Conservation (phyloP, 2,888 invertebrate genomes). For the Acleris holmiana region DNA sequence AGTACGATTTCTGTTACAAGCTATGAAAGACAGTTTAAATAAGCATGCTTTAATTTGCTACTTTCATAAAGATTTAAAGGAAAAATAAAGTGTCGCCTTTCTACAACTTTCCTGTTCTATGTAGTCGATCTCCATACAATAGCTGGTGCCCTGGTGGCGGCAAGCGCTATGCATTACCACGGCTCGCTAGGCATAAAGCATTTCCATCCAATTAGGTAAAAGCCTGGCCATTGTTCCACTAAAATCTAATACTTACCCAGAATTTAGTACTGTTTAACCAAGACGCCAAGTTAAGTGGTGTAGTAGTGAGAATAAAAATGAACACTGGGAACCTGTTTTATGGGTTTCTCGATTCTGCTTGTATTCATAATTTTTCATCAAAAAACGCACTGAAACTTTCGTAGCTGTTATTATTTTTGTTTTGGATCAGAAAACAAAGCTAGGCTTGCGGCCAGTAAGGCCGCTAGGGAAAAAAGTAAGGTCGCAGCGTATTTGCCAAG, state of each 20-base stretch:
- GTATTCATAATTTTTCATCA: too few species aligned
- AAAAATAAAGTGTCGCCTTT: constrained; percentile 1
- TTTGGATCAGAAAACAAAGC: too few species aligned
- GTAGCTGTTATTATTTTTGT: too few species aligned
- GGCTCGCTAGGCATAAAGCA: constrained; percentile 22
- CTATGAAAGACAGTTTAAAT: too few species aligned
- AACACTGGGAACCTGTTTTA: too few species aligned
- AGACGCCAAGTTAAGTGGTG: neutral
- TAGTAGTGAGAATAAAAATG: neutral
- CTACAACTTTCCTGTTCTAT: constrained; percentile 35
- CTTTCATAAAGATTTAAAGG: neutral
- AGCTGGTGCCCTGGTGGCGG: constrained; percentile 39
- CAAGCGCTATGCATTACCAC: constrained; percentile 40
- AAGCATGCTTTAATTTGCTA: too few species aligned
- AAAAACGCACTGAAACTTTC: too few species aligned
- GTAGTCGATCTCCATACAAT: constrained; percentile 47
- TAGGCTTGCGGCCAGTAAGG: too few species aligned
- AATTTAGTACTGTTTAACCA: constrained; percentile 17
- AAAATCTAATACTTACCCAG: constrained; percentile 26
- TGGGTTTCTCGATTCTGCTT: too few species aligned
- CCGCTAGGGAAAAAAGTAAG: too few species aligned
- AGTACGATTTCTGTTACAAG: too few species aligned
- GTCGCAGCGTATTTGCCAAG: too few species aligned
- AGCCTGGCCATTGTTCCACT: constrained; percentile 31
- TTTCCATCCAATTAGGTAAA: constrained; percentile 38